Conservation (phyloP, 2,113 vertebrate genomes). For the Festucalex cinctus region DNA sequence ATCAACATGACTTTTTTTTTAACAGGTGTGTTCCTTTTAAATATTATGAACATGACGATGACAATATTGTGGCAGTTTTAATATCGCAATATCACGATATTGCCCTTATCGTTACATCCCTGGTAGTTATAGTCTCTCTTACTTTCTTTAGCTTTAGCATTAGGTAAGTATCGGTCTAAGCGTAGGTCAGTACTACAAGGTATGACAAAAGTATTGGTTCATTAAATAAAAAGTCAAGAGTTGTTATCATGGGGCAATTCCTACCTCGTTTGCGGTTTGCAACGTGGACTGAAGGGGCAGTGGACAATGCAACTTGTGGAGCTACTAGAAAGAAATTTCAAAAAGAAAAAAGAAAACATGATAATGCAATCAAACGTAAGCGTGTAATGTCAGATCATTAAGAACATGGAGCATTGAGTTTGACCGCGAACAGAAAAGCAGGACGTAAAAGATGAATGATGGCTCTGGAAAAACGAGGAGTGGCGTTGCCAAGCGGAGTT, state of each 20-base stretch:
- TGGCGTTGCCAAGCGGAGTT: conserved; percentile 55
- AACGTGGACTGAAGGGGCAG: conserved; percentile 91
- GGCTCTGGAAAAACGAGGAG: conserved; percentile 55
- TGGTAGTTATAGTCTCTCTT: conserved; percentile 42
- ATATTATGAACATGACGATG: too few species aligned
- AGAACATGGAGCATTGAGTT: conserved; percentile 32
- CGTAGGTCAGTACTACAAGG: conserved; percentile 20
- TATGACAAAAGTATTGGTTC: conserved; percentile 75
- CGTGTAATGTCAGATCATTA: conserved; percentile 47
- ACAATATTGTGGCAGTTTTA: too few species aligned
- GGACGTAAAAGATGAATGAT: conserved; percentile 53
- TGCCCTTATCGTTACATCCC: too few species aligned
- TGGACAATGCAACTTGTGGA: conserved; percentile 92
- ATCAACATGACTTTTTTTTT: too few species aligned
- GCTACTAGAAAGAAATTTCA: conserved; percentile 86
- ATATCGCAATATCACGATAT: too few species aligned
- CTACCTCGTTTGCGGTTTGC: conserved; percentile 98
- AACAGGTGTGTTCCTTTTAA: too few species aligned
- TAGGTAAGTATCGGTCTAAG: conserved; percentile 11
- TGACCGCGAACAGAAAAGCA: conserved; percentile 33
- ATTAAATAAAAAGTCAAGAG: conserved; percentile 74
- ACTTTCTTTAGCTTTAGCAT: background rate
- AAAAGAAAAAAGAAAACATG: conserved; percentile 48
- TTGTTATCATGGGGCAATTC: conserved; percentile 76
- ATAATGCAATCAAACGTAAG: conserved; percentile 52